Evolutionary conservation across 2,797 vertebrate genomes (phyloP).

Genomic region (Spondyliosoma cantharus): DNA sequence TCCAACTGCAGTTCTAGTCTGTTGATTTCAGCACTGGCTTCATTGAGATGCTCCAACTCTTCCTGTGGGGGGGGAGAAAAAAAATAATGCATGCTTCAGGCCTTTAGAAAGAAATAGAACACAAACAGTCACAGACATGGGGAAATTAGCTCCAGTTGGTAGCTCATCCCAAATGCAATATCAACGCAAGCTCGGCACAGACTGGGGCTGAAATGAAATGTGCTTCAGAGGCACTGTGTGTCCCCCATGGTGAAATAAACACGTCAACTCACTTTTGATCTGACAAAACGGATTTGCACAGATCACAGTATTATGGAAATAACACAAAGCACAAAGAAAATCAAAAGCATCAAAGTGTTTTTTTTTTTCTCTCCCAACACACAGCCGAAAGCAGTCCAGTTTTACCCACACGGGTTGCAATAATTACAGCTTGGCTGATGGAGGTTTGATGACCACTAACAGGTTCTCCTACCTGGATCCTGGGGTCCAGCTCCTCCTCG

Average conservation of each 20-base stretch:
- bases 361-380: too few relatives aligned
- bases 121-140: too few relatives aligned
- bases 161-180: neutral
- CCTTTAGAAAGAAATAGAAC: neutral
- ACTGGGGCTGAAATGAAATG: neutral
- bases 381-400: neutral
- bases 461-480: slow-evolving; percentile 85
- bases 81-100: neutral
- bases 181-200: neutral
- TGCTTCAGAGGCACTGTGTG: too few relatives aligned
- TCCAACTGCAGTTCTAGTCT: slow-evolving; percentile 91
- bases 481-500: slow-evolving; percentile 91
- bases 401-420: neutral
- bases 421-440: neutral
- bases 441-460: neutral
- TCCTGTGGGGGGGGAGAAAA: slow-evolving; percentile 81
- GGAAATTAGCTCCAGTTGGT: too few relatives aligned
- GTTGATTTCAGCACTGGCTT: slow-evolving; percentile 96
- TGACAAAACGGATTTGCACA: slow-evolving; percentile 22
- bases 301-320: slow-evolving; percentile 16
- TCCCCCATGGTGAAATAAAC: neutral
- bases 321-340: neutral
- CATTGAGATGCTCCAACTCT: slow-evolving; percentile 94
- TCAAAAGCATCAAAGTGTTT: too few relatives aligned
- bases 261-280: slow-evolving; percentile 9